Evolutionary conservation across 1,140 invertebrate species (phyloP).

Genomic region (Vollenhovia emeryi): DNA sequence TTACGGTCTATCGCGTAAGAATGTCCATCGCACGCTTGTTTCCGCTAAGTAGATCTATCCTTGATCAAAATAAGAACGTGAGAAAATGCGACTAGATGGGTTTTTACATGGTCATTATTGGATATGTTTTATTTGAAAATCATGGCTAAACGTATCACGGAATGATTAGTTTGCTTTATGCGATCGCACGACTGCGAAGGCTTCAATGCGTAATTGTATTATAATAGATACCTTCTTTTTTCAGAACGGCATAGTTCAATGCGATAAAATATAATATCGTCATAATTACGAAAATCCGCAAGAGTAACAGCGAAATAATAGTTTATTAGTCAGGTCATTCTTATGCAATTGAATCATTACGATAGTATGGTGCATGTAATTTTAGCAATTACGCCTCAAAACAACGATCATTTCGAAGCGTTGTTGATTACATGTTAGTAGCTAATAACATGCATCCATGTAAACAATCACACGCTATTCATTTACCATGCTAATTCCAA

Average conservation of each 20-base stretch:
- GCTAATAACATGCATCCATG: slow-evolving; percentile 9
- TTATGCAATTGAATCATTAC: not conserved
- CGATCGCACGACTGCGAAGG: not conserved
- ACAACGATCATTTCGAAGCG: not conserved
- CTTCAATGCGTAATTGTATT: not conserved
- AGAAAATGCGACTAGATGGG: not conserved
- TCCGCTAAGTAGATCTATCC: not conserved
- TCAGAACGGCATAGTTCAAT: not conserved
- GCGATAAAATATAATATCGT: not conserved
- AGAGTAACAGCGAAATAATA: not conserved
- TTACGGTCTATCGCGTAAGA: slow-evolving; percentile 31
- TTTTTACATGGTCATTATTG: not conserved
- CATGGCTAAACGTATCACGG: not conserved
- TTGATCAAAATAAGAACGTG: slow-evolving; percentile 31
- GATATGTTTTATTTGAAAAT: not conserved
- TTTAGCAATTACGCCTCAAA: not conserved
- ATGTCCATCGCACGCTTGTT: not conserved
- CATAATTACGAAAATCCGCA: not conserved
- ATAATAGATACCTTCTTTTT: not conserved
- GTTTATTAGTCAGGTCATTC: not conserved
- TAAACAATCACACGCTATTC: slow-evolving; percentile 30
- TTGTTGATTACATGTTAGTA: slow-evolving; percentile 23
- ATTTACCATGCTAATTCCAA: slow-evolving; percentile 29
- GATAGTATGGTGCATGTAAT: not conserved
- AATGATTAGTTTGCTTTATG: not conserved